Conservation (phyloP, 2,797 vertebrate species). For the Pseudomugil tenellus region DNA sequence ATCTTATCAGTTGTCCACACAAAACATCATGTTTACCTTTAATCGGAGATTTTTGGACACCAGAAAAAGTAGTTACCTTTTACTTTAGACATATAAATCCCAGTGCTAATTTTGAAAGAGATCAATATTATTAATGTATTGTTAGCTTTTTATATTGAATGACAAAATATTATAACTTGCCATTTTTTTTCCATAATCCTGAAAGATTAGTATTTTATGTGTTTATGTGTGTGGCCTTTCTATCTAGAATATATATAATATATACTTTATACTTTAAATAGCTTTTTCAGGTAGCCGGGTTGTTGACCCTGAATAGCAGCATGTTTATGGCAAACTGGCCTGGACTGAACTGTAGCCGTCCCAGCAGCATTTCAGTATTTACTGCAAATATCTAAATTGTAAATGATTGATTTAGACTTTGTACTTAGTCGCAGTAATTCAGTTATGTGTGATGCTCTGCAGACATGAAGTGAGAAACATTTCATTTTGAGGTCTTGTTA, state of each 20-base stretch:
- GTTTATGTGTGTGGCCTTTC: no score
- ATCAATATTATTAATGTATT: background rate
- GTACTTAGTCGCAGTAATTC: background rate
- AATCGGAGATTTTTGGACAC: background rate
- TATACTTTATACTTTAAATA: no score
- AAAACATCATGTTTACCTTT: background rate
- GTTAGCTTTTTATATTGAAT: background rate
- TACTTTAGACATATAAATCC: slow-evolving; percentile 5
- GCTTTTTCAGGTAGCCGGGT: background rate
- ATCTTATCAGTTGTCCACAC: background rate
- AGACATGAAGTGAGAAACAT: background rate
- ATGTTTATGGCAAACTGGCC: background rate
- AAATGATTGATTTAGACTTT: background rate
- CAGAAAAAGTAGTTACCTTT: background rate
- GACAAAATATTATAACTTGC: background rate
- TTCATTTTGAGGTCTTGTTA: slow-evolving; percentile 2
- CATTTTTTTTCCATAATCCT: no score
- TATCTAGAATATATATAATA: background rate
- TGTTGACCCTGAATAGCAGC: background rate
- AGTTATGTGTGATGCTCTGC: background rate
- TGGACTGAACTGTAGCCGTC: background rate
- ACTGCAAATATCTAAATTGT: background rate
- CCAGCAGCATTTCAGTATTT: background rate
- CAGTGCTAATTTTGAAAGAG: background rate
- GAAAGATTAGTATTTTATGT: background rate